Evolutionary conservation across 2,888 invertebrate genomes (phyloP), one percentile per base, ranked within the genome.

Genomic region (Esperia sulphurella): DNA sequence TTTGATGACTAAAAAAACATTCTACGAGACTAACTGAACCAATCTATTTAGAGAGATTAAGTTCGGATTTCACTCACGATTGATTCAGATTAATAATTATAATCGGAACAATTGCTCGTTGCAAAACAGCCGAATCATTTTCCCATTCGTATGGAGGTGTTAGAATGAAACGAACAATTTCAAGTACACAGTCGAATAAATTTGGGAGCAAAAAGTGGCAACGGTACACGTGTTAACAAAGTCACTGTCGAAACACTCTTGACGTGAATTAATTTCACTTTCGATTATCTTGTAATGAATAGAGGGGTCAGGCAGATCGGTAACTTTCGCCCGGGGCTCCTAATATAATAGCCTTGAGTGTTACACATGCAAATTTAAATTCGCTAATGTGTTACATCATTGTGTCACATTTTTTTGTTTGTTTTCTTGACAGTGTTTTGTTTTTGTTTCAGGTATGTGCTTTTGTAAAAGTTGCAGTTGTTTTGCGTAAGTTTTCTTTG

Each of bases 231-330:
- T 75, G 74, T 73, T 76, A 76, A 77, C 69, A 69, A 67, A 70
- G 66, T 67, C 55, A 53, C 67, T 72, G 75, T 76, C 75, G 72
- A 77, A 76, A 66, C 73, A 71, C 82, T 79, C 72, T 77, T 60
- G 51, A 60, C 63, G 58, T 65, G 79, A 82, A 80, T 83, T 83
- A 79, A 85, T 84, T 86, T 86, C 79, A 82, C 86, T 86, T 86
- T 88, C 83, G 76, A 79, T 85, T 79, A 78, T 78, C 68, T 73
- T 75, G 66, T 81, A 80, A 84, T 86, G 84, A 83, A 81, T 75
- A 72, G 76, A 68, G 78, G 75, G 86, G 86, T 86, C 85, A 82
- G 71, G 61, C 61, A 61, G 55, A 56, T 59, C 61, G 65, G 68
- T 74, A 74, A 81, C 85, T 86, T 86, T 86, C 83, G 85, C 81